Evolutionary conservation across 2,797 vertebrate genomes (phyloP).

Genomic region (Stomatorhinus walkeri): DNA sequence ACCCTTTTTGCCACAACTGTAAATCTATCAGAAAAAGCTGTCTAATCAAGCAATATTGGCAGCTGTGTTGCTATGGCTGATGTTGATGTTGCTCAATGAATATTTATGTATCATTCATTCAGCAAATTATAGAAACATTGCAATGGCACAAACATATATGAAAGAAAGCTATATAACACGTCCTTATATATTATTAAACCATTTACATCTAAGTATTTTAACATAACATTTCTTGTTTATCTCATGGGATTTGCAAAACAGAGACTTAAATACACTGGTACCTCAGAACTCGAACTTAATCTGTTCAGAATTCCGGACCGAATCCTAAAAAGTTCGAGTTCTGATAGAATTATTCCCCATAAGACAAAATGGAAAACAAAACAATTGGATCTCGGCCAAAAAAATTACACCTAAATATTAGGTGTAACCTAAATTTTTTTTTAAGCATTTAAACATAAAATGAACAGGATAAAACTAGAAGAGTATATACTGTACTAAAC

Average conservation of each 20-base stretch:
- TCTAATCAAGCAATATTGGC: neutral
- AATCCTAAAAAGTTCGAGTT: too few species aligned
- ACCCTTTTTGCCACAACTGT: neutral
- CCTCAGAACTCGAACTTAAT: too few species aligned
- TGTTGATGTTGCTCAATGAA: neutral
- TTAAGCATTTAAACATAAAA: too few species aligned
- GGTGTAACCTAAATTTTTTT: too few species aligned
- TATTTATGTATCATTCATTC: neutral
- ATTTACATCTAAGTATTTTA: neutral
- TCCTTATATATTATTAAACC: neutral
- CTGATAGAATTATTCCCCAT: too few species aligned
- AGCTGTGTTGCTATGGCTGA: neutral
- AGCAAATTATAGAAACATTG: neutral
- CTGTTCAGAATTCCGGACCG: too few species aligned
- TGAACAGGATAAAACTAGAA: too few species aligned
- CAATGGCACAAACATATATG: neutral
- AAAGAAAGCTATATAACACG: neutral
- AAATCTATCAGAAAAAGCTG: neutral
- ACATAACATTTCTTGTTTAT: neutral
- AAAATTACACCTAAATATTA: too few species aligned
- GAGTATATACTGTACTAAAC: too few species aligned
- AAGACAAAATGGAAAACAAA: too few species aligned
- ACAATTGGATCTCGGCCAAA: too few species aligned
- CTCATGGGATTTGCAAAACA: neutral
- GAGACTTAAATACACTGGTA: too few species aligned